Base-by-base conservation (phyloP, 2,113 vertebrate species). In the Gymnorhina tibicen region DNA sequence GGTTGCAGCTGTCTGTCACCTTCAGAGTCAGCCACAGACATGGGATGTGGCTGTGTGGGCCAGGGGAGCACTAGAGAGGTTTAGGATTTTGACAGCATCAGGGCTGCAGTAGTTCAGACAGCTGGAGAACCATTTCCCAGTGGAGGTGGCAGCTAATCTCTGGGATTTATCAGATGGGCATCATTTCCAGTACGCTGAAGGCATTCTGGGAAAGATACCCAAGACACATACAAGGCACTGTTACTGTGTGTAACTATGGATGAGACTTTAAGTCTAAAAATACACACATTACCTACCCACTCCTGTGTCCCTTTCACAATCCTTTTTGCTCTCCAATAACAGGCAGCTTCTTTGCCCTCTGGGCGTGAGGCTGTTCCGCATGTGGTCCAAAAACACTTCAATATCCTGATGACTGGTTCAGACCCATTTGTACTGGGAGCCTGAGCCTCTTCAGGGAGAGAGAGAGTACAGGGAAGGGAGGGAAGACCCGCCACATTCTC, bases 401-500 rank as follows among this genome's bases (percentile, higher is more conserved):
- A 0, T 30, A 17, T 41, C 42, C 42, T 59, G 18, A 39, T 26
- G 62, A 39, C 33, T 17, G 20, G 7, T 52, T 69, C 32, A 91
- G 78, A 93, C 3, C 32, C 28, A 15, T 59, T 84, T 32, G 22
- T 47, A 41, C 6, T 35, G n/a, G 13, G 30, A 90, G 5, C 19
- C 58, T 58, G 26, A 76, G 50, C 20, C 47, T 46, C 50, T 50
- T 50, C 35, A 59, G 33, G 21, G 41, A 37, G 44, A 50, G 19
- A 60, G 32, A 37, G 15, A 7, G 5, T 15, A 16, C n/a, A 72
- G 41, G 0, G 2, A 42, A 80, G 21, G 16, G 35, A 46, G 11
- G 14, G 23, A 85, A 84, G 46, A 27, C 22, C 59, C 0, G 0
- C 50, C 42, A 44, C 1, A 4, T 47, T 39, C 33, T 74, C 47